Base-by-base conservation (phyloP, 2,797 vertebrate species). In the Necrosyrtes monachus region DNA sequence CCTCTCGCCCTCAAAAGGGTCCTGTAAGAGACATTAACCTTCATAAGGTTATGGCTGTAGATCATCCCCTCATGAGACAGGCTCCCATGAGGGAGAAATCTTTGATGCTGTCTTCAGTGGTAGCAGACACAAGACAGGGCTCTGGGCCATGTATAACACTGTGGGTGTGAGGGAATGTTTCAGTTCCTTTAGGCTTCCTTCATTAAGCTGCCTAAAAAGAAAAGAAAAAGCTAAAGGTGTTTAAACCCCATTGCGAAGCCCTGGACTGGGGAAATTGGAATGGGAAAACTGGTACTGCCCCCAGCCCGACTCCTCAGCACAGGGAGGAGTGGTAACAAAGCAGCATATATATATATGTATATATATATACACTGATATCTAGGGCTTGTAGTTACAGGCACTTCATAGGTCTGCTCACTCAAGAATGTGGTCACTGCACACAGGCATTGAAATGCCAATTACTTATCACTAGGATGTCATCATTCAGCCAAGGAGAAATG, bases 331-430 rank as follows among this genome's bases (percentile, higher is more conserved):
- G 53, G 22, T 53, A 43, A 51, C 13, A 68, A 64, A 87, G 20
- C 50, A 85, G 31, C 11, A 18, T 1, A 31, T 0, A 10, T 9
- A 43, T 14, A 56, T 3, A 45, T 2, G 6, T 18, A 7, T 10
- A 25, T 11, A 23, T 22, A 18, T 6, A 45, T 27, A 33, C 12
- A 6, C 13, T 12, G 15, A n/a, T 28, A 45, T 18, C 9, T 33
- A 67, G 57, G 18, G 7, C 9, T 77, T 15, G 0, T 46, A 63
- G 13, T 46, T 63, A 39, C 53, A 89, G 78, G 41, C 18, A 27
- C 15, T 69, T 88, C n/a, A 13, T 4, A 43, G 46, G 25, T 60
- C 50, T 68, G 33, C 43, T 83, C 23, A 15, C 22, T 67, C 18
- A 62, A 35, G 67, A 56, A 65, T 2, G 11, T 64, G 70, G 7